phyloP scores from a whole-genome alignment of 1,140 invertebrate species.

The Linepithema humile region DNA sequence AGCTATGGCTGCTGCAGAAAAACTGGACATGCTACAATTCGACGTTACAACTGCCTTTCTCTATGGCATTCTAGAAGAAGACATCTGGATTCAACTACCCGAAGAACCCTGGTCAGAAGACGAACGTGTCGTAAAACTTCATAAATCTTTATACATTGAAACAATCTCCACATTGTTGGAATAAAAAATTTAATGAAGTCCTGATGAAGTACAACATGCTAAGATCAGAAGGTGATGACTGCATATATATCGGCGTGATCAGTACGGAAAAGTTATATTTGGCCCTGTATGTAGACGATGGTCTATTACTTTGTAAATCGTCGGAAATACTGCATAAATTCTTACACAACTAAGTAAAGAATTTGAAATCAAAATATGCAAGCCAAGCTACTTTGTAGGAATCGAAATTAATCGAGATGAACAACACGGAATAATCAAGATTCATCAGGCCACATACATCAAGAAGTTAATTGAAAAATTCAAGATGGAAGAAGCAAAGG shows the following conservation, averaged over 20 bases:
- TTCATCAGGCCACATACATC: neutral
- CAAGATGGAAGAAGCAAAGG: neutral
- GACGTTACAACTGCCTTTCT: slow-evolving; percentile 58
- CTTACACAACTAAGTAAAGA: neutral
- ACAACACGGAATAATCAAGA: neutral
- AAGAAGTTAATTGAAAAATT: neutral
- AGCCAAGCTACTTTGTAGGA: neutral
- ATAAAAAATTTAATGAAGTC: neutral
- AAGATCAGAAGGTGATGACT: neutral
- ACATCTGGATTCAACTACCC: neutral
- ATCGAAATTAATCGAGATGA: neutral
- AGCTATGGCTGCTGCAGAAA: neutral
- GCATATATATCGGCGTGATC: neutral
- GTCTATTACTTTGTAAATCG: neutral
- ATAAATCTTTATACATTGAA: neutral
- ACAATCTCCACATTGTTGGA: neutral
- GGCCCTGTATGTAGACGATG: neutral
- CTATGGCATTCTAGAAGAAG: neutral
- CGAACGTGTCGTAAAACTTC: neutral
- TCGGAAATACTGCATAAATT: neutral
- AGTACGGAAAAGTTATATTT: neutral
- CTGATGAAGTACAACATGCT: neutral
- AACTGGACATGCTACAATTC: slow-evolving; percentile 39
- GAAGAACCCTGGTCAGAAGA: neutral
- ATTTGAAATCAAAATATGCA: neutral